These are phyloP conservation scores for Sebastes iracundus DNA, from an alignment of 2,797 vertebrate species.

Conservation along the genomic window DNA sequence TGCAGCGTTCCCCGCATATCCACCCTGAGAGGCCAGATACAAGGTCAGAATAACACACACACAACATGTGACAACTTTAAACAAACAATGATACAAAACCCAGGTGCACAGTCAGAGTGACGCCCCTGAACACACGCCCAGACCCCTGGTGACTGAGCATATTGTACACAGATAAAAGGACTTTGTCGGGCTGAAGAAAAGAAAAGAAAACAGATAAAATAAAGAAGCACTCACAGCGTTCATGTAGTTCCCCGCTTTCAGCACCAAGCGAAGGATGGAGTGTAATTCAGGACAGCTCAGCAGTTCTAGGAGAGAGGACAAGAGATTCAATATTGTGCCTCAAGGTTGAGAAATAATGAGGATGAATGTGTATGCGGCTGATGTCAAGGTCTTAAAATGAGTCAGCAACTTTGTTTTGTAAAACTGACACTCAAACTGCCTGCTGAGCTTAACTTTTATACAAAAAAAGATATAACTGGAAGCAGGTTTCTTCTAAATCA, in stretches of 20 bases:
- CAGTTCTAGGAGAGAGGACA: conserved; percentile 74
- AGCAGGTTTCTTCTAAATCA: not conserved
- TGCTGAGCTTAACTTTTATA: not conserved
- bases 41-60: conserved; percentile 58
- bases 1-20: conserved; percentile 86
- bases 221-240: conserved; percentile 82
- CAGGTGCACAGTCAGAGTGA: conserved; percentile 48
- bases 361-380: conserved; percentile 10
- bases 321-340: conserved; percentile 24
- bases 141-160: not conserved
- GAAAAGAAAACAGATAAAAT: not conserved
- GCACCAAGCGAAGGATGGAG: conserved; percentile 85
- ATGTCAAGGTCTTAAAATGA: conserved; percentile 25
- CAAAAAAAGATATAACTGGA: not conserved
- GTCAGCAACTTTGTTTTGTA: conserved; percentile 34
- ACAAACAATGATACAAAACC: conserved; percentile 64
- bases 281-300: conserved; percentile 86
- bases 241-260: conserved; percentile 90
- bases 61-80: conserved; percentile 52
- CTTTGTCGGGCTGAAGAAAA: conserved; percentile 35
- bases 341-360: conserved; percentile 18
- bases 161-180: conserved; percentile 46
- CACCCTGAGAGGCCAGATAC: conserved; percentile 75
- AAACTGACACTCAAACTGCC: not conserved
- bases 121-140: conserved; percentile 40